Evolutionary conservation across 2,113 vertebrate species (phyloP), one percentile per base, ranked within the genome.

Genomic region (Myotis yumanensis): DNA sequence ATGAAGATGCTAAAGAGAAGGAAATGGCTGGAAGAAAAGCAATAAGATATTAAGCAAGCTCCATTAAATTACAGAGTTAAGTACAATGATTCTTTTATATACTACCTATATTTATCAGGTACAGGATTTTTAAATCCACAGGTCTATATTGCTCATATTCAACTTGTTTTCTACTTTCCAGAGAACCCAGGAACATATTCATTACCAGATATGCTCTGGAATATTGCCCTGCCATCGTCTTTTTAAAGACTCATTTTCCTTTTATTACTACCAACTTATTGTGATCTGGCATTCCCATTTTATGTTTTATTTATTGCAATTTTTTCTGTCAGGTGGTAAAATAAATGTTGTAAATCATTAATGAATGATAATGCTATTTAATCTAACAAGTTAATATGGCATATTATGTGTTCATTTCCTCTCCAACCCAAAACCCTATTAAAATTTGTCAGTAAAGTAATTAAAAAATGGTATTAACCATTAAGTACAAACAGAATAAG

Each of bases 381-480:
- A 20, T 83, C 37, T 92, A 90, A 84, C 57, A 32, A 86, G 54
- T 77, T 95, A 86, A 85, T 81, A 59, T 89, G 32, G 22, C 4
- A 4, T 52, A 52, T 66, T 32, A 81, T n/a, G 17, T 88, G 40
- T 83, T 96, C 54, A 72, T 69, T 81, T 92, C 46, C 37, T 96
- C 46, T 86, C 28, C n/a, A 23, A 51, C 35, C 32, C 57, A 57
- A 94, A 86, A 79, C 22, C n/a, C 69, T 20, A 66, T 93, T 51
- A 86, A 93, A 96, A 91, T 94, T 62, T 62, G 54, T 86, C 86
- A 95, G 48, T 35, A 80, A 94, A 95, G 69, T 79, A 92, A 90
- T 93, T 93, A 89, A 85, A 96, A 96, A 90, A 91, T 89, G 30
- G 48, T n/a, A 57, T 84, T 79, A 77, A 76, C n/a, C 59, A 48